A percentile compares a stretch with the other conserved stretches of the same genome.
Evolutionary conservation across 1,140 invertebrate genomes (phyloP).

Genomic region (Hermetia illucens): DNA sequence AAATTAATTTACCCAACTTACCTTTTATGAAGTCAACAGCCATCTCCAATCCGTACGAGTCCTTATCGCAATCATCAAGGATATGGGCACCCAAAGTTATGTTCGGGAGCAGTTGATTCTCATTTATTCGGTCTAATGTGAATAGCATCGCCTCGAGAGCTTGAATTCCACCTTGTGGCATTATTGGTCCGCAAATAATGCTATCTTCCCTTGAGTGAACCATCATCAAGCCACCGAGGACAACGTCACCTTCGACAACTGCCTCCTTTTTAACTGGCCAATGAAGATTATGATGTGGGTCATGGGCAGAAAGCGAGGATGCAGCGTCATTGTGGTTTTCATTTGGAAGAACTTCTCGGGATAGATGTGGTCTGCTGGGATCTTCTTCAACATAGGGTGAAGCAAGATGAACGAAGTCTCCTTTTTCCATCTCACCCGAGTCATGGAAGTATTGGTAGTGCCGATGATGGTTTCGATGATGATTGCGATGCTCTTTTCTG

Average conservation of each 20-base stretch:
- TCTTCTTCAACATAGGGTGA: no score
- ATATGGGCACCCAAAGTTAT: slow-evolving; percentile 68
- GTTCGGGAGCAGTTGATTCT: slow-evolving; percentile 42
- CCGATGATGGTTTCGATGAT: slow-evolving; percentile 1
- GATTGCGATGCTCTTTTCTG: no score
- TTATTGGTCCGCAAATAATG: slow-evolving; percentile 67
- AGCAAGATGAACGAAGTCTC: no score
- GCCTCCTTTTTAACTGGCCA: slow-evolving; percentile 83
- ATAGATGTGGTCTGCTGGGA: no score
- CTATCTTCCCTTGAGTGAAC: slow-evolving; percentile 73
- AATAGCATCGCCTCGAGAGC: slow-evolving; percentile 78
- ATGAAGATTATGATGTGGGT: slow-evolving; percentile 12
- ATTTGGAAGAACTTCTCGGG: no score
- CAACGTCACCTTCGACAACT: slow-evolving; percentile 67
- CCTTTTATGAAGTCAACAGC: slow-evolving; percentile 89
- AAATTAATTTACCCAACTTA: no score
- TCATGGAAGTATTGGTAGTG: not conserved
- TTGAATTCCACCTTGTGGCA: slow-evolving; percentile 78
- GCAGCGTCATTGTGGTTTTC: no score
- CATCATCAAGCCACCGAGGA: slow-evolving; percentile 88
- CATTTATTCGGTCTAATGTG: slow-evolving; percentile 66
- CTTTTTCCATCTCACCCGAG: no score
- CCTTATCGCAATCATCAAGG: slow-evolving; percentile 81
- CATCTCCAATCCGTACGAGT: slow-evolving; percentile 84
- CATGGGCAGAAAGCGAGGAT: no score